phyloP scores from a whole-genome alignment of 2,888 invertebrate species.

The Melinopterus prodromus region DNA sequence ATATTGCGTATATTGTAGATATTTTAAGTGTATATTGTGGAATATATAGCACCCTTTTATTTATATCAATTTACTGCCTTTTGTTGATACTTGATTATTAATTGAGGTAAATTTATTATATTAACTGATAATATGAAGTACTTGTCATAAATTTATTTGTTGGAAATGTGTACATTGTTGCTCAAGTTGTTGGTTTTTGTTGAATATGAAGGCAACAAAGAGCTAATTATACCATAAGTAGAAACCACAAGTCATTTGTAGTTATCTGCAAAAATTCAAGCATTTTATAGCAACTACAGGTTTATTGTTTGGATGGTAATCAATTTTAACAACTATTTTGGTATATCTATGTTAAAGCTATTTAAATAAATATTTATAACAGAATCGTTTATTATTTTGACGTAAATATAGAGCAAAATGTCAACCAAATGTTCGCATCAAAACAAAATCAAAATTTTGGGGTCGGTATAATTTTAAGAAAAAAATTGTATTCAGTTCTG shows the following conservation, averaged over 20 bases:
- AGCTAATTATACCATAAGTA: too few species aligned
- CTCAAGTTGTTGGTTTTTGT: background rate
- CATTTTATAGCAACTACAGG: background rate
- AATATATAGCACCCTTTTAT: conserved; percentile 26
- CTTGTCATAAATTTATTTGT: background rate
- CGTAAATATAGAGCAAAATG: too few species aligned
- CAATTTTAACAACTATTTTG: background rate
- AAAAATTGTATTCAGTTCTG: too few species aligned
- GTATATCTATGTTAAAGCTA: background rate
- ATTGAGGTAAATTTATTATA: background rate
- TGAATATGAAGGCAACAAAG: background rate
- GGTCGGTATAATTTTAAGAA: too few species aligned
- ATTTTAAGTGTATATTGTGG: conserved; percentile 31
- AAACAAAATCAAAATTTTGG: too few species aligned
- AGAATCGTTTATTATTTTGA: background rate
- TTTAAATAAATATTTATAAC: conserved; percentile 4
- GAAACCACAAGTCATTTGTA: background rate
- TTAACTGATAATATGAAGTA: too few species aligned
- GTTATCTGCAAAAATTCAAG: background rate
- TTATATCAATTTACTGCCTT: conserved; percentile 26
- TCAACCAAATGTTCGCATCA: too few species aligned
- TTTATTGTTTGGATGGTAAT: background rate
- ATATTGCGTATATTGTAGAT: conserved; percentile 26
- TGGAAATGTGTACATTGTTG: background rate
- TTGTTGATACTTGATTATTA: background rate